Conservation (phyloP, 30 jellyfish, hydroid and myxozoan genomes). For the Rhopilema esculentum region DNA sequence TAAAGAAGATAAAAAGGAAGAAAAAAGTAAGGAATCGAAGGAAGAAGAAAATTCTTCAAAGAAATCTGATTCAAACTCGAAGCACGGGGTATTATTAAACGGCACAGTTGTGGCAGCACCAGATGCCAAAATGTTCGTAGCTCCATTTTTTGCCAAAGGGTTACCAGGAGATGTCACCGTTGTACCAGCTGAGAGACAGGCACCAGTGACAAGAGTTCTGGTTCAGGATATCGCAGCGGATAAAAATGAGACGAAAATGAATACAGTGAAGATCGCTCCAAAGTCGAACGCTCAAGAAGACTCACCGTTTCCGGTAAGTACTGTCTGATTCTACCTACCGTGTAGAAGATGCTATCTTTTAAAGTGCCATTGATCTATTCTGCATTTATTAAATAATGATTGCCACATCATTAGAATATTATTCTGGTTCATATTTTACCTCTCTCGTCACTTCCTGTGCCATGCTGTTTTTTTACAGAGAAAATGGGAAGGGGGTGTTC, state of each 20-base stretch:
- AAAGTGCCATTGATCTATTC: not conserved
- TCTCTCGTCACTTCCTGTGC: too few species aligned
- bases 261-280: constrained; percentile 29
- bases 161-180: constrained; percentile 57
- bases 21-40: constrained; percentile 1
- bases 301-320: constrained; percentile 57
- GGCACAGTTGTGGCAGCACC: constrained; percentile 46
- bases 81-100: not conserved
- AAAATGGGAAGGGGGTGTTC: too few species aligned
- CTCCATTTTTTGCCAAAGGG: constrained; percentile 34
- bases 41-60: constrained; percentile 6
- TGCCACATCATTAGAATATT: too few species aligned
- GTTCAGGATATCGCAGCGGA: constrained; percentile 48
- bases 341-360: too few species aligned
- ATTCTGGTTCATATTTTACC: not conserved
- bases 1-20: constrained; percentile 27
- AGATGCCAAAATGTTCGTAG: constrained; percentile 58
- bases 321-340: too few species aligned
- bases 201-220: constrained; percentile 46
- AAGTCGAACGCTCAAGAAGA: not conserved
- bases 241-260: constrained; percentile 40
- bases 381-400: too few species aligned
- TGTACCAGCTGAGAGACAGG: constrained; percentile 72
- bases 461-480: too few species aligned
- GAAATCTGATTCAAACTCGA: not conserved